Base-by-base conservation (phyloP, 92 coral and sea anemone genomes). In the Plumapathes pennacea region DNA sequence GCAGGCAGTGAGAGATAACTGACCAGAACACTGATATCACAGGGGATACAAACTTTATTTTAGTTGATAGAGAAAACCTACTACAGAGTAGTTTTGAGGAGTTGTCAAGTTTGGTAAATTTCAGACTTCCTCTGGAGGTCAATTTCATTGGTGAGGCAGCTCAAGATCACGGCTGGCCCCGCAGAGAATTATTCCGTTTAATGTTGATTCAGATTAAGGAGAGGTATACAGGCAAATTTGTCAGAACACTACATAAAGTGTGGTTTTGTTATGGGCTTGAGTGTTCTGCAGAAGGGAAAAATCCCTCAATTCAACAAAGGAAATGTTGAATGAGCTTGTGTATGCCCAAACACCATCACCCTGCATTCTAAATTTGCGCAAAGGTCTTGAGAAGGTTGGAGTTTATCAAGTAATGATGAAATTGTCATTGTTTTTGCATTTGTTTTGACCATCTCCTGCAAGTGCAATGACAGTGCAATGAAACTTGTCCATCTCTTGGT, bases 151-250 rank as follows among this genome's bases (percentile, higher is more conserved):
- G 69, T 21, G 78, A 69, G 44, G 57, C 46, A 56, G 84, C 78
- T 4, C 41, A 45, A n/a, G n/a, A n/a, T n/a, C n/a, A n/a, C n/a
- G n/a, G n/a, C n/a, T n/a, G n/a, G n/a, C n/a, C n/a, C n/a, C n/a
- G n/a, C n/a, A n/a, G n/a, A n/a, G n/a, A n/a, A n/a, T 50, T 49
- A 59, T 71, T 59, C 42, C 45, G 70, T 4, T 34, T 40, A n/a
- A 62, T 77, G 60, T 60, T 77, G 37, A 77, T 48, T 57, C 66
- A 58, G 17, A 69, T 77, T 54, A 77, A 77, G 38, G 77, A 77
- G 57, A 46, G 78, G 71, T 49, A 60, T 59, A 22, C 44, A 49
- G 12, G 54, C 36, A 23, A 71, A 77, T 54, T 60, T 77, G 46
- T 57, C 56, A 27, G 84, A 77, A 28, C 29, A 45, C 10, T 69